Evolutionary conservation across 2,113 vertebrate genomes (phyloP), one percentile per base, ranked within the genome.

Genomic region (Telmatochromis sp.): DNA sequence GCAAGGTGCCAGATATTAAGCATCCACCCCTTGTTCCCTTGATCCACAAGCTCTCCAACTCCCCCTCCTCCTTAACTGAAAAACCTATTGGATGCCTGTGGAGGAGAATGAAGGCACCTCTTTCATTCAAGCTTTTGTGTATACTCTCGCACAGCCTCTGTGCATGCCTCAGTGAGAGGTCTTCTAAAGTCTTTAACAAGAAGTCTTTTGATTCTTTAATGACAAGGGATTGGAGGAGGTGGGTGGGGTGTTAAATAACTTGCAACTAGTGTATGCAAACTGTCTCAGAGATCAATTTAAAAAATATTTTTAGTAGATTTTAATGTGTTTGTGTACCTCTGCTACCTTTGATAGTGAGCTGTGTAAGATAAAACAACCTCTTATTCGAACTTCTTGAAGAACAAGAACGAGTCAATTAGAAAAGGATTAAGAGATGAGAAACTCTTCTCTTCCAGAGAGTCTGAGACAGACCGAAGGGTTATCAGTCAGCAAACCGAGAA

Each of bases 351-450:
- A 87, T 80, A 75, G 68, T 35, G 42, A 78, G 45, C 78, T 73
- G 31, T 63, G 75, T 81, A n/a, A 55, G 86, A 63, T 47, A 80
- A 86, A 86, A 82, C 80, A 85, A 65, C 58, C 45, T 65, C 31
- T 21, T 45, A 35, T 81, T 89, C 21, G 21, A 80, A 75, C 21
- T 47, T 58, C 45, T 80, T 42, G 51, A 83, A 84, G 78, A 89
- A 88, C 53, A 89, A 81, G 83, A 87, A 88, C 63, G 87, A 93
- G 87, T 89, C 90, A 94, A 95, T 95, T 95, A 95, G 88, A 95
- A 96, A 90, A 70, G 93, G 94, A 96, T 95, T 95, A 93, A 86
- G 55, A 82, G 80, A 28, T 40, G 19, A 51, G 73, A 91, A 60
- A 60, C 14, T 58, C 55, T 58, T 58, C 23, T 58, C 55, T 58